These are phyloP conservation scores for Hypolimnas misippus DNA, from an alignment of 2,888 invertebrate species.

Conservation along the genomic window DNA sequence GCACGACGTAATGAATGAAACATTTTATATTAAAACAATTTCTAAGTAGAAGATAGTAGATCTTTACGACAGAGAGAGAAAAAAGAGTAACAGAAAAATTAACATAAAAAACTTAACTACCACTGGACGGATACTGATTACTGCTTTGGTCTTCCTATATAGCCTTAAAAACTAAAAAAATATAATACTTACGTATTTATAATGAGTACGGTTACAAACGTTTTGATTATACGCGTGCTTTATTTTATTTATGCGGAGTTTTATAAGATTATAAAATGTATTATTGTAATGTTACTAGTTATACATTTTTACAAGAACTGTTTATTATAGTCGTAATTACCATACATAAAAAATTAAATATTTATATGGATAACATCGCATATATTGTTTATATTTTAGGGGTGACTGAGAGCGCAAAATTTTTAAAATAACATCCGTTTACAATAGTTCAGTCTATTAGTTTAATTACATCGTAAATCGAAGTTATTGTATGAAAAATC, in stretches of 20 bases:
- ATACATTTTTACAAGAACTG: no score
- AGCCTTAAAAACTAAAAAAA: slow-evolving; percentile 42
- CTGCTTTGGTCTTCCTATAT: slow-evolving; percentile 77
- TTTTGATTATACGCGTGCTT: background rate
- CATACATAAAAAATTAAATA: no score
- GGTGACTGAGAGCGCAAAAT: no score
- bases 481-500: background rate
- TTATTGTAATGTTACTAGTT: no score
- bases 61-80: slow-evolving; percentile 17
- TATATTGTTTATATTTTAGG: no score
- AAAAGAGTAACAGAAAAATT: slow-evolving; percentile 27
- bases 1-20: background rate
- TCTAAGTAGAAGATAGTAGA: background rate
- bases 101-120: slow-evolving; percentile 67
- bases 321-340: no score
- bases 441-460: no score
- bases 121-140: slow-evolving; percentile 84
- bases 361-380: no score
- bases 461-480: no score
- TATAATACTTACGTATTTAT: slow-evolving; percentile 9
- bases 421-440: background rate
- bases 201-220: background rate
- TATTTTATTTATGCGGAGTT: background rate
- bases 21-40: slow-evolving; percentile 6
- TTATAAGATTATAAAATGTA: background rate